A percentile compares a stretch with the other conserved stretches of the same genome.
Conservation (phyloP, 2,113 vertebrate species). For the Synchiropus splendidus region DNA sequence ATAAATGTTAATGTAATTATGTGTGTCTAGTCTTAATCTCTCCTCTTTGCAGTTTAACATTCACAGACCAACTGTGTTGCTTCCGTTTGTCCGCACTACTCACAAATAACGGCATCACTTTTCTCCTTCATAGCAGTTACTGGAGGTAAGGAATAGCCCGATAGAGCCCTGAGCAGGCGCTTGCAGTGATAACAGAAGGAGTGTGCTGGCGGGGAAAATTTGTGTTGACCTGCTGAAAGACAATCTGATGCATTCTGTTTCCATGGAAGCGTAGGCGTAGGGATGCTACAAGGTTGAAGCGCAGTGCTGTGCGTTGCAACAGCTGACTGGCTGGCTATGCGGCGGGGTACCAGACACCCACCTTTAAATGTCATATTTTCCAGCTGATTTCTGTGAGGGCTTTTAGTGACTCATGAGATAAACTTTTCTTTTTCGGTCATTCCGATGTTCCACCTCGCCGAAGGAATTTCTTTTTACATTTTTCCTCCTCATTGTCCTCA, state of each 20-base stretch:
- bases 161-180: slow-evolving; percentile 20
- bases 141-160: too few species aligned
- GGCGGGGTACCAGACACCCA: slow-evolving; percentile 9
- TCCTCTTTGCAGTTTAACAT: too few species aligned
- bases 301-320: slow-evolving; percentile 16
- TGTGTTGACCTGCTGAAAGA: slow-evolving; percentile 53
- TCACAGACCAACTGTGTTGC: too few species aligned
- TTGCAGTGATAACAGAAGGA: slow-evolving; percentile 55
- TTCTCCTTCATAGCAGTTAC: too few species aligned
- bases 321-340: slow-evolving; percentile 8
- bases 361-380: slow-evolving; percentile 10
- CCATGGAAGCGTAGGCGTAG: slow-evolving; percentile 42
- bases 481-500: too few species aligned
- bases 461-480: not conserved
- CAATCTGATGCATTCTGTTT: slow-evolving; percentile 54
- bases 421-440: not conserved
- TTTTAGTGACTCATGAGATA: not conserved
- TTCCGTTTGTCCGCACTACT: too few species aligned
- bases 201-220: slow-evolving; percentile 47
- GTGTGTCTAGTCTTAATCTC: too few species aligned
- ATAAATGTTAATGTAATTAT: too few species aligned
- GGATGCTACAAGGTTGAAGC: slow-evolving; percentile 10
- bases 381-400: not conserved
- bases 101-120: too few species aligned
- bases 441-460: not conserved